Conservation (phyloP, 1,140 invertebrate species). For the Apis florea region DNA sequence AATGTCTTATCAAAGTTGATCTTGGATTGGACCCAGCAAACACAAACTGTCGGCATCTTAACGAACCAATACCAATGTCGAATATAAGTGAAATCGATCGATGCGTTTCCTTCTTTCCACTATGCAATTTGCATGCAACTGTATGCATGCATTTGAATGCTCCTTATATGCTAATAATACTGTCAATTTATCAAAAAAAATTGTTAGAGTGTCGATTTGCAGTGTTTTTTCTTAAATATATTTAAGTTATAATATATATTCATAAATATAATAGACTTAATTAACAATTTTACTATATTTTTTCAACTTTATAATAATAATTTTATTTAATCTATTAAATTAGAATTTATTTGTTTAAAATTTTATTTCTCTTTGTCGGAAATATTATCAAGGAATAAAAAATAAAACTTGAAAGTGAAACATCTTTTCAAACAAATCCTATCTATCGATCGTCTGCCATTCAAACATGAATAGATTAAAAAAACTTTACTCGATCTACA, state of each 20-base stretch:
- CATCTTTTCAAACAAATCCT: not conserved
- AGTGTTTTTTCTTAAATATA: no score
- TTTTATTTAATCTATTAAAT: no score
- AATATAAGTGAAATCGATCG: slow-evolving; percentile 45
- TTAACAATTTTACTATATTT: no score
- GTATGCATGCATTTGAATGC: slow-evolving; percentile 1
- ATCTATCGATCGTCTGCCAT: not conserved
- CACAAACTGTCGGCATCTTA: slow-evolving; percentile 48
- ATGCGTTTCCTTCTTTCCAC: slow-evolving; percentile 4
- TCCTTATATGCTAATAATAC: not conserved
- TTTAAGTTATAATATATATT: no score
- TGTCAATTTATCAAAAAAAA: not conserved
- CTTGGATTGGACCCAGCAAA: slow-evolving; percentile 47
- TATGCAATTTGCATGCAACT: slow-evolving; percentile 19
- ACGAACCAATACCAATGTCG: slow-evolving; percentile 38
- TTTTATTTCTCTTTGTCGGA: no score
- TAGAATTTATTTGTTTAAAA: no score
- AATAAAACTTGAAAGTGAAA: no score
- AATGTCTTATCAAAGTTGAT: slow-evolving; percentile 47
- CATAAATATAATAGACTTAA: no score
- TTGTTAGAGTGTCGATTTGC: no score
- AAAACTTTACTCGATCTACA: slow-evolving; percentile 5
- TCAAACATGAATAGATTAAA: not conserved
- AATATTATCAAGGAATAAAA: no score
- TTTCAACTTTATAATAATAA: no score